Evolutionary conservation across 1,140 invertebrate genomes (phyloP).

Genomic region (Chironomus striatipennis): DNA sequence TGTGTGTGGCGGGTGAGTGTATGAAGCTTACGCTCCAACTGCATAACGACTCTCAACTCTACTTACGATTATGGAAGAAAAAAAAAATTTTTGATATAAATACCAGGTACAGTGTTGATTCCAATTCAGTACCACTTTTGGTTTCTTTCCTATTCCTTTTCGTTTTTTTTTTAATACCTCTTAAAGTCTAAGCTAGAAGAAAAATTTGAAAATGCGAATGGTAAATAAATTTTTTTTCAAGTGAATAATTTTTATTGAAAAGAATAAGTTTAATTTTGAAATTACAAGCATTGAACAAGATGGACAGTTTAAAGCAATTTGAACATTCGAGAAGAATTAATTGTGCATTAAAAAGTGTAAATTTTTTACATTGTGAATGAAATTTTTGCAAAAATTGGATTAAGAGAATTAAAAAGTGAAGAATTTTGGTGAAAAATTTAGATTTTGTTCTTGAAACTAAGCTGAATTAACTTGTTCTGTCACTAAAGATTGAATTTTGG

Average conservation of each 20-base stretch:
- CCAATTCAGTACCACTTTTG: constrained; percentile 39
- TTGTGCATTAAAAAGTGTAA: neutral
- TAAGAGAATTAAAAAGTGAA: neutral
- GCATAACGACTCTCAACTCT: too few species aligned
- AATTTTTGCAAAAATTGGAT: neutral
- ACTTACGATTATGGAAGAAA: neutral
- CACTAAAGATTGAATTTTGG: too few species aligned
- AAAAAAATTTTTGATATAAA: constrained; percentile 20
- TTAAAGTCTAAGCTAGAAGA: neutral
- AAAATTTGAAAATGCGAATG: constrained; percentile 41
- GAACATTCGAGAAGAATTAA: neutral
- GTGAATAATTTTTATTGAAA: neutral
- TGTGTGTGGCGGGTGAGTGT: neutral
- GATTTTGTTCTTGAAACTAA: neutral
- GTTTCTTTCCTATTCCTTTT: constrained; percentile 30
- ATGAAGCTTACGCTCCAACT: too few species aligned
- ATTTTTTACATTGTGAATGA: neutral
- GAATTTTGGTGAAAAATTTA: too few species aligned
- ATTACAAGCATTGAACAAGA: neutral
- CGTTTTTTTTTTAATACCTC: constrained; percentile 32
- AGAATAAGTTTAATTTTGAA: neutral
- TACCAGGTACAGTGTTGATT: constrained; percentile 24
- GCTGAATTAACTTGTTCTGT: neutral
- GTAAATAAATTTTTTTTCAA: constrained; percentile 32
- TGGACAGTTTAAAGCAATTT: neutral